Percentiles rank a stretch among this genome's conserved stretches.
Conservation (phyloP, 2,113 vertebrate genomes). For the Setophaga kirtlandii region DNA sequence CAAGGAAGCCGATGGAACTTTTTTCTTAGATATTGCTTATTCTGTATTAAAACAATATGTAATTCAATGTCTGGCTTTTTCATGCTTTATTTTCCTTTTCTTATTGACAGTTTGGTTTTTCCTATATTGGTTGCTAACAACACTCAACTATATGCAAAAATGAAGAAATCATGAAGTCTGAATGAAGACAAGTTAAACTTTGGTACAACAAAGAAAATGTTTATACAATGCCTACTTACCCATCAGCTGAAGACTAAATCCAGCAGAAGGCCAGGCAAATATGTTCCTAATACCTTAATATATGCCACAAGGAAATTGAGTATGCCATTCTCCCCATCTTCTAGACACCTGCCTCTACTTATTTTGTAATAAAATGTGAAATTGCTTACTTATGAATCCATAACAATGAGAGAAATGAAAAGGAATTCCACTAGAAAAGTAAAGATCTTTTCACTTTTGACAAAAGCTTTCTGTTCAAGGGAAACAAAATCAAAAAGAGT, state of each 20-base stretch:
- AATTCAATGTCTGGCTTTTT: background rate
- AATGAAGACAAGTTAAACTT: background rate
- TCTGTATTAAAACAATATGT: background rate
- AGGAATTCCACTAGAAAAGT: background rate
- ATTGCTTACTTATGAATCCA: background rate
- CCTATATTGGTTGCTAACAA: background rate
- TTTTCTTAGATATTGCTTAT: background rate
- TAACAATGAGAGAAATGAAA: background rate
- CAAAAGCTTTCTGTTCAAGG: background rate
- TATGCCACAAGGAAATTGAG: background rate
- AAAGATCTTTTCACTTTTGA: background rate
- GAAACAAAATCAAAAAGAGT: background rate
- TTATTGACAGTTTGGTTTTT: background rate
- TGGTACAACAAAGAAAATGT: background rate
- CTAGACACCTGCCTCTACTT: background rate
- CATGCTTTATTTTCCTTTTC: background rate
- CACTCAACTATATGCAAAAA: background rate
- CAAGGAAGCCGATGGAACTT: background rate
- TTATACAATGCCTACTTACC: background rate
- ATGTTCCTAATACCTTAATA: background rate
- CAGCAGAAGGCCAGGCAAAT: background rate
- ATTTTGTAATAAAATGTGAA: background rate
- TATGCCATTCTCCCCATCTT: background rate
- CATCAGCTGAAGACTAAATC: background rate
- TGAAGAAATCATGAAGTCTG: background rate